phyloP scores from a whole-genome alignment of 2,888 invertebrate species.

The Isotomurus palustris region DNA sequence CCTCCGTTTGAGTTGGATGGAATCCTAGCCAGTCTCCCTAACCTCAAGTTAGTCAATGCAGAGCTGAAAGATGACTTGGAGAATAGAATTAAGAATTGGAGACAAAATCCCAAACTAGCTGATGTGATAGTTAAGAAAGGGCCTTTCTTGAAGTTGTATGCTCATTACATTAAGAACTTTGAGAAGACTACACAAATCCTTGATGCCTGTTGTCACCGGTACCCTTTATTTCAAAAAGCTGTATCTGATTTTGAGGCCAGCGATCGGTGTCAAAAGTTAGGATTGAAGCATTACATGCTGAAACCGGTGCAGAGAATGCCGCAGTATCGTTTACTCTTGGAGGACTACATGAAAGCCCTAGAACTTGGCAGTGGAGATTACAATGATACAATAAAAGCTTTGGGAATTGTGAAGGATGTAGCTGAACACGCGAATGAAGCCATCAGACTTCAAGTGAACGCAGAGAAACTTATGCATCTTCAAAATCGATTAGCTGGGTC shows the following conservation, averaged over 20 bases:
- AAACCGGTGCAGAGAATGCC: conserved; percentile 62
- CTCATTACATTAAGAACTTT: conserved; percentile 57
- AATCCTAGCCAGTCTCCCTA: conserved; percentile 55
- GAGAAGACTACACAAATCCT: conserved; percentile 53
- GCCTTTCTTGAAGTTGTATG: conserved; percentile 59
- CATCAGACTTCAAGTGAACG: conserved; percentile 56
- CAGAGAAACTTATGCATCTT: conserved; percentile 55
- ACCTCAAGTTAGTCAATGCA: conserved; percentile 55
- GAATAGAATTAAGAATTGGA: conserved; percentile 54
- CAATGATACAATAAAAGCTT: conserved; percentile 57
- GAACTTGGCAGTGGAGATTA: conserved; percentile 55
- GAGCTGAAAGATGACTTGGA: conserved; percentile 55
- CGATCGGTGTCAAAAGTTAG: conserved; percentile 54
- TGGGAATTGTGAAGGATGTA: conserved; percentile 57
- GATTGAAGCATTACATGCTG: conserved; percentile 61
- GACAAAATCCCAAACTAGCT: conserved; percentile 51
- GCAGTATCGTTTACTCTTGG: conserved; percentile 60
- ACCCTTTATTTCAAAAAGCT: conserved; percentile 53
- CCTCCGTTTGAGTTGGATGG: conserved; percentile 52
- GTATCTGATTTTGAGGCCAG: conserved; percentile 53
- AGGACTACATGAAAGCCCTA: conserved; percentile 59
- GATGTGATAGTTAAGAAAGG: conserved; percentile 59
- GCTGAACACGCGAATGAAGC: conserved; percentile 58
- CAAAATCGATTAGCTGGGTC: conserved; percentile 53
- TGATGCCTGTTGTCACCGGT: conserved; percentile 54